Base-by-base conservation (phyloP, 2,797 vertebrate genomes). In the Mus minutoides region DNA sequence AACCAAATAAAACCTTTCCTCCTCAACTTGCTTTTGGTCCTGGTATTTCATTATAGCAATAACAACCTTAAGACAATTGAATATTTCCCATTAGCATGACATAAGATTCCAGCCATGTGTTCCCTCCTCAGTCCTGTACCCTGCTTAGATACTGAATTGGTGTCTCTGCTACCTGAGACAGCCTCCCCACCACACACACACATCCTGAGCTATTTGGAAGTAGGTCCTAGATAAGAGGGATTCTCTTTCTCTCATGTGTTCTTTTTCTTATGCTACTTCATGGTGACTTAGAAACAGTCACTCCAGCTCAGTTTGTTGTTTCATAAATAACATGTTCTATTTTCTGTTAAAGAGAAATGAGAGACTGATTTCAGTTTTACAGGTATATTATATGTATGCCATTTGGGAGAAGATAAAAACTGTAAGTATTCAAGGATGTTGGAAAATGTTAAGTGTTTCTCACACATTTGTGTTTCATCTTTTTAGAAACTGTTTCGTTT, bases 331-430 rank as follows among this genome's bases (percentile, higher is more conserved):
- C 22, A 64, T n/a, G 21, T 26, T 88, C 37, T 54, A 62, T 79
- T 92, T 92, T 60, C 22, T 43, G n/a, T 80, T 79, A 83, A 86
- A 77, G 43, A 93, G 9, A 76, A 40, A 60, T 88, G 71, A 88
- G 24, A 95, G 52, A 91, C 76, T 46, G 26, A 40, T 77, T 92
- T 56, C 7, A 73, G 6, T 88, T 83, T 67, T 91, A 56, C 52
- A 87, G 37, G 9, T 21, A 31, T 54, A 19, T 14, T 54, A 9
- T 67, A 22, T 92, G 60, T 49, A 16, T n/a, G 49, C 34, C 21
- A 7, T 37, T 83, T 34, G 24, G 37, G 52, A 17, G 40, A 88
- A 92, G 29, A 54, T 34, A 83, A 73, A 76, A 31, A 56, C 29
- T 75, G 0, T 58, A 73, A 73, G n/a, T 11, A 79, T 64, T 84